A percentile compares a stretch with the other conserved stretches of the same genome.
Conservation (phyloP, 2,113 vertebrate species). For the Alectura lathami region DNA sequence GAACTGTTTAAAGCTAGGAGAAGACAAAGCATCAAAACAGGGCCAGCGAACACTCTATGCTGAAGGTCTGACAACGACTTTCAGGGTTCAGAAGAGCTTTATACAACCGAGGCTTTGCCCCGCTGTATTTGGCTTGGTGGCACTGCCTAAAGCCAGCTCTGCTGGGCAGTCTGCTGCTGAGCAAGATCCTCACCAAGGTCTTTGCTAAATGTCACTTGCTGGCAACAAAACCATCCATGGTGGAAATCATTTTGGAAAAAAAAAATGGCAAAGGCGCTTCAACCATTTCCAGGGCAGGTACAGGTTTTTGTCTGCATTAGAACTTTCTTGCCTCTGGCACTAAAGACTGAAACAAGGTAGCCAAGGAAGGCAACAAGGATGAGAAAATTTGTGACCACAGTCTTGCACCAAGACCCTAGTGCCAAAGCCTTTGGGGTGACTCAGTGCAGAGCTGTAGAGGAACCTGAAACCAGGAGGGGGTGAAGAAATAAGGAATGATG, state of each 20-base stretch:
- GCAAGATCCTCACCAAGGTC: not conserved
- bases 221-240: not conserved
- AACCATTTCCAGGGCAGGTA: not conserved
- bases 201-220: not conserved
- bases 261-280: not conserved
- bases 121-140: not conserved
- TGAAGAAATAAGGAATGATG: not conserved
- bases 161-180: not conserved
- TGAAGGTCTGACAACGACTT: not conserved
- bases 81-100: not conserved
- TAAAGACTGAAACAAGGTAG: not conserved
- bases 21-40: slow-evolving; percentile 27
- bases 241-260: not conserved
- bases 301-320: not conserved
- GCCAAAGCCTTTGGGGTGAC: not conserved
- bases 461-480: not conserved
- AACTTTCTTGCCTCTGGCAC: not conserved
- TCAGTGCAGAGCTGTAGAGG: not conserved
- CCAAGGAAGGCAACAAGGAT: not conserved
- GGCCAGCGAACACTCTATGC: not conserved
- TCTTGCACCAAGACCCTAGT: not conserved
- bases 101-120: not conserved
- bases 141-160: not conserved
- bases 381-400: not conserved
- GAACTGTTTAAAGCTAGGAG: slow-evolving; percentile 18